Conservation (phyloP, 2,797 vertebrate genomes). For the Hoplostethus mediterraneus region DNA sequence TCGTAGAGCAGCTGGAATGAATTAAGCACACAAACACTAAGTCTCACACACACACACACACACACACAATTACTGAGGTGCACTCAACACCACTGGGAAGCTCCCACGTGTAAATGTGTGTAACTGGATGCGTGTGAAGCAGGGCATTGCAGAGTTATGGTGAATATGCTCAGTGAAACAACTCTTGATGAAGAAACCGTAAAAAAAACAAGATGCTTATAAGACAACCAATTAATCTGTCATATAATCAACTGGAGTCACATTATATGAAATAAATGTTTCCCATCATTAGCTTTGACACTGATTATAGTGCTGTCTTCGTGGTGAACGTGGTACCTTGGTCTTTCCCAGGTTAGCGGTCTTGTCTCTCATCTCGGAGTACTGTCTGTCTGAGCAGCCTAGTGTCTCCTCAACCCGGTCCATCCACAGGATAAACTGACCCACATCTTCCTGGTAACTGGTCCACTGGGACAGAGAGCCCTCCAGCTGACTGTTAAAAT, state of each 20-base stretch:
- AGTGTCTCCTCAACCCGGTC: conserved; percentile 90
- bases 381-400: conserved; percentile 87
- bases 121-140: neutral
- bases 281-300: neutral
- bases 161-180: neutral
- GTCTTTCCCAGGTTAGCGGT: conserved; percentile 91
- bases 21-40: conserved; percentile 18
- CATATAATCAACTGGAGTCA: too few species aligned
- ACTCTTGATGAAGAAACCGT: too few species aligned
- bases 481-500: conserved; percentile 90
- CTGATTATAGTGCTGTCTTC: neutral
- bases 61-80: conserved; percentile 11
- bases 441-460: conserved; percentile 96
- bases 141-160: neutral
- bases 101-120: conserved; percentile 2
- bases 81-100: neutral
- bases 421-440: conserved; percentile 95
- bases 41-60: neutral
- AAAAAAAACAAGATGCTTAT: neutral
- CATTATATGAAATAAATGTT: too few species aligned
- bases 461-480: conserved; percentile 97
- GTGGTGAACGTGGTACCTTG: conserved; percentile 83
- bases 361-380: conserved; percentile 94
- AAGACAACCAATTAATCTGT: neutral
- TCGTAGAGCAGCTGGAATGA: conserved; percentile 91